Base-by-base conservation (phyloP, 2,113 vertebrate genomes). In the Halcyon malimbica region DNA sequence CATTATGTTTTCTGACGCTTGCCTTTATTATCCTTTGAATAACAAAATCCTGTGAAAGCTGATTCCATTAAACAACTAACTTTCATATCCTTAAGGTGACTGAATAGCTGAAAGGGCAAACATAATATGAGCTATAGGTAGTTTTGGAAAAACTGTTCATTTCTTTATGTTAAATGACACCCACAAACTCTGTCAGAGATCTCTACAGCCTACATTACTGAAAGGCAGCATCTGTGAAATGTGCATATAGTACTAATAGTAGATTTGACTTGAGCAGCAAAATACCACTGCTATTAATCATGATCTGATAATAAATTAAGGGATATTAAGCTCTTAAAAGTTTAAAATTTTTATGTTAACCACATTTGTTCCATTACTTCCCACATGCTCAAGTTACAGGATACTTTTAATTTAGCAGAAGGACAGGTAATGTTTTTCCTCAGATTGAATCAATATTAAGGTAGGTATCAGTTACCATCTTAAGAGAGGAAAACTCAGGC, bases 21-120 rank as follows among this genome's bases (percentile, higher is more conserved):
- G 69, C 74, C 78, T 95, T 95, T 92, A 69, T 86, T 70, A 89
- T 79, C 13, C 25, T 87, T 70, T 93, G 48, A 95, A 95, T 96
- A 95, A 89, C 93, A 77, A 86, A 90, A 94, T 63, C 18, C 37
- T 48, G 62, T 62, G 62, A 94, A 95, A 84, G 29, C 13, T 28
- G 87, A n/a, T 44, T 65, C 41, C 42, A 81, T 93, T 86, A 87
- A 96, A 90, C 51, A 84, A 78, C 57, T 82, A 93, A 84, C 39
- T 51, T 93, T 65, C 37, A 53, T 65, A 62, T 39, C 4, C 13
- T 88, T 83, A 82, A 51, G 48, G 69, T 95, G 37, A 76, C 69
- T 83, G 31, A 78, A 35, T 31, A 94, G 63, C 37, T 83, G 73
- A 95, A 94, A 95, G 46, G 51, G 33, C 69, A 93, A 93, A n/a